Conservation (phyloP, 2,113 vertebrate species). For the Halcyon malimbica region DNA sequence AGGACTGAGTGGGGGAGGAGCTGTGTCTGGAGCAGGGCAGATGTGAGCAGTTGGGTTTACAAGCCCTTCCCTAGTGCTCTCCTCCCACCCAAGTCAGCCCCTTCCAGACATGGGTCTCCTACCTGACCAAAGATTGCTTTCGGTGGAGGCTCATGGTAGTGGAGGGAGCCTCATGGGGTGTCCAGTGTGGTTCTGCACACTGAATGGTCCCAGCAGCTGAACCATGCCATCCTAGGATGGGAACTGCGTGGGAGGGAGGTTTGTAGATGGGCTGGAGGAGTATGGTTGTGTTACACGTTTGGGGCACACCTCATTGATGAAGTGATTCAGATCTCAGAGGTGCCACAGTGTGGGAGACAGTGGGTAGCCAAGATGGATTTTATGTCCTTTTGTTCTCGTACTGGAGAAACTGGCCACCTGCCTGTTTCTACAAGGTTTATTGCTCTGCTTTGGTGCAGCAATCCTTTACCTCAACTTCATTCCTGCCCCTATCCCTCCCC, state of each 20-base stretch:
- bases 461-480: not conserved
- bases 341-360: rapidly evolving
- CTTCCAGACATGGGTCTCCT: not conserved
- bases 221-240: not conserved
- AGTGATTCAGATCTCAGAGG: not conserved
- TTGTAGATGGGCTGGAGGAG: not conserved
- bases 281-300: not conserved
- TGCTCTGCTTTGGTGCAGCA: not conserved
- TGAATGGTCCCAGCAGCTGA: not conserved
- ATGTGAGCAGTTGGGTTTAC: not conserved
- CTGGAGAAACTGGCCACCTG: not conserved
- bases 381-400: not conserved
- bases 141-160: not conserved
- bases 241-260: rapidly evolving
- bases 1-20: not conserved
- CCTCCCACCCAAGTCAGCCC: not conserved
- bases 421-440: not conserved
- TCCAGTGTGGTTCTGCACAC: not conserved
- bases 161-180: not conserved
- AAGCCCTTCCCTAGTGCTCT: not conserved
- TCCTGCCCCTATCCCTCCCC: not conserved
- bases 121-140: not conserved
- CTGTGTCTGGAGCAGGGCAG: not conserved
- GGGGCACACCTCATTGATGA: not conserved
- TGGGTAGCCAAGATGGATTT: not conserved